phyloP scores from a whole-genome alignment of 2,888 invertebrate genomes.

The Orgyia antiqua region DNA sequence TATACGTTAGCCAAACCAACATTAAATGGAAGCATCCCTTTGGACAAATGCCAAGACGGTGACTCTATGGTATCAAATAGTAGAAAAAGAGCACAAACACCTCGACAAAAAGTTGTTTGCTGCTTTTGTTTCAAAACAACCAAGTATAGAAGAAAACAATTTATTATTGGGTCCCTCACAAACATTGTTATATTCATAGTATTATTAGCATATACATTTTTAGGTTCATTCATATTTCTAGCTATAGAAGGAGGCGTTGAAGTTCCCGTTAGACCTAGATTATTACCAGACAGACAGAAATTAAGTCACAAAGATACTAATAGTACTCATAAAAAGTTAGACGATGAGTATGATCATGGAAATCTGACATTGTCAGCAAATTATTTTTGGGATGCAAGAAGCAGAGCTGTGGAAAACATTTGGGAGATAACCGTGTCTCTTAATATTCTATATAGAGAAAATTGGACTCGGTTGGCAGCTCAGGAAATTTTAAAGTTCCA shows the following conservation, averaged over 20 bases:
- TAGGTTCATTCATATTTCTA: constrained; percentile 89
- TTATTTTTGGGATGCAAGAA: constrained; percentile 72
- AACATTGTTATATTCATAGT: constrained; percentile 90
- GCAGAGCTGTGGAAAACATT: constrained; percentile 88
- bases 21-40: constrained; percentile 71
- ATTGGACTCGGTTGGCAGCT: constrained; percentile 91
- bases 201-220: constrained; percentile 87
- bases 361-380: constrained; percentile 65
- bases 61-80: constrained; percentile 72
- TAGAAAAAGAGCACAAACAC: constrained; percentile 66
- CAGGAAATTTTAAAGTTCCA: constrained; percentile 89
- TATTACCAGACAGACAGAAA: constrained; percentile 71
- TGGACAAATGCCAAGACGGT: constrained; percentile 75
- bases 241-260: constrained; percentile 87
- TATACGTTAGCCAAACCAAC: constrained; percentile 70
- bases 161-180: constrained; percentile 85
- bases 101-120: constrained; percentile 73
- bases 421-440: constrained; percentile 94
- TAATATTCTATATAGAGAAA: constrained; percentile 92
- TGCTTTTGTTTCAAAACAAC: constrained; percentile 77
- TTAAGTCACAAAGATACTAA: constrained; percentile 70
- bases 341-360: constrained; percentile 60
- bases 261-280: constrained; percentile 68
- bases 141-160: constrained; percentile 76
- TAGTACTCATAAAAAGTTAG: constrained; percentile 54